Conservation (phyloP, 2,888 invertebrate species). For the Nemoura dubitans region DNA sequence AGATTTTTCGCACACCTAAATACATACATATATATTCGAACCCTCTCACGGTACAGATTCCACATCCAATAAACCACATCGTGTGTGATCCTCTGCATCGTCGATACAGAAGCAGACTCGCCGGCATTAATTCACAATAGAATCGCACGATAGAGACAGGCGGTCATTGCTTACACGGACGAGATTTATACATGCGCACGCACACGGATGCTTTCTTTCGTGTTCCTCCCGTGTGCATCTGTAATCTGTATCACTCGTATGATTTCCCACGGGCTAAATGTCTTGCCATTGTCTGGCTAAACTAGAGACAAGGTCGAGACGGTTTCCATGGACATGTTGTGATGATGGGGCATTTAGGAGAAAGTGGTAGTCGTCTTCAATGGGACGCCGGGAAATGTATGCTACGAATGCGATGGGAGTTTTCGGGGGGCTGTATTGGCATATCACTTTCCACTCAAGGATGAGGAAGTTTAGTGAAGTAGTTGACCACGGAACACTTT, state of each 20-base stretch:
- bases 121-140: neutral
- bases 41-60: neutral
- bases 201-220: neutral
- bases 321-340: neutral
- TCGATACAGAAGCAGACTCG: neutral
- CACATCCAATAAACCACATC: neutral
- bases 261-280: neutral
- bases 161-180: neutral
- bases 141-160: neutral
- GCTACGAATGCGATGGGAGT: no score
- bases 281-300: neutral
- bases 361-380: neutral
- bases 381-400: no score
- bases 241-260: no score
- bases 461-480: no score
- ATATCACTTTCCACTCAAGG: no score
- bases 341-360: neutral
- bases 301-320: neutral
- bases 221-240: neutral
- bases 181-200: neutral
- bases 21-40: neutral
- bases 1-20: neutral
- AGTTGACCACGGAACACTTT: no score
- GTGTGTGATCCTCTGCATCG: neutral
- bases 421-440: no score